These are phyloP conservation scores for Drosophila sordidula DNA, from an alignment of 2,888 invertebrate species.

Conservation along the genomic window DNA sequence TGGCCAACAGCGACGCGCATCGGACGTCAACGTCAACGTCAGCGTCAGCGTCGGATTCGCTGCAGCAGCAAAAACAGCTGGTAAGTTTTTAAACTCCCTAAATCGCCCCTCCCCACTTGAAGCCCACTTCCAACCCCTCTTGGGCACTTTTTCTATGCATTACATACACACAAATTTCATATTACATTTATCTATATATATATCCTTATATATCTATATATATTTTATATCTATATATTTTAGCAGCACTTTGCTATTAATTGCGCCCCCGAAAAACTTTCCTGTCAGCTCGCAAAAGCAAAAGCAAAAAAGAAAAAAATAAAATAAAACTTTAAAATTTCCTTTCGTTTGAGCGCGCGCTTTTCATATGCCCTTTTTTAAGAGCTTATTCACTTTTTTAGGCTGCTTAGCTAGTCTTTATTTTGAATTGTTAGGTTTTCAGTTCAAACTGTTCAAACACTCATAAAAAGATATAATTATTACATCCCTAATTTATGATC, in stretches of 20 bases:
- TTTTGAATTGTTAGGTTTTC: no score
- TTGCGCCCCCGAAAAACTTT: slow-evolving; percentile 39
- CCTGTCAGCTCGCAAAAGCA: slow-evolving; percentile 5
- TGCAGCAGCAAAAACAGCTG: slow-evolving; percentile 50
- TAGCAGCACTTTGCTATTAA: slow-evolving; percentile 51
- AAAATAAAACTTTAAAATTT: slow-evolving; percentile 16
- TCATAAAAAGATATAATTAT: no score
- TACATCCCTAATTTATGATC: no score
- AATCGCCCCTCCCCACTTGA: neutral
- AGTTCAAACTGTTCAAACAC: no score
- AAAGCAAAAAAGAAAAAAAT: slow-evolving; percentile 1
- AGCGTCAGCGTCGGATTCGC: slow-evolving; percentile 33
- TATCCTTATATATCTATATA: neutral
- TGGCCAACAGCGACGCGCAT: slow-evolving; percentile 13
- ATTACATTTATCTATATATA: slow-evolving; percentile 13
- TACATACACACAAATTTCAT: slow-evolving; percentile 14
- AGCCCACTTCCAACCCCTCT: neutral
- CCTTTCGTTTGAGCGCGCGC: slow-evolving; percentile 6
- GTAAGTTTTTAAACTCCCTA: slow-evolving; percentile 40
- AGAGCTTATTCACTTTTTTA: neutral
- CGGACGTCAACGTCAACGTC: slow-evolving; percentile 28
- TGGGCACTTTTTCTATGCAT: slow-evolving; percentile 25
- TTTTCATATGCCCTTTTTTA: slow-evolving; percentile 2
- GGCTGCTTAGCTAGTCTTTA: no score
- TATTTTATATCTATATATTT: slow-evolving; percentile 5